A percentile compares a stretch with the other conserved stretches of the same genome.
These are phyloP conservation scores for Picus viridis DNA, from an alignment of 2,797 vertebrate species.

Conservation along the genomic window DNA sequence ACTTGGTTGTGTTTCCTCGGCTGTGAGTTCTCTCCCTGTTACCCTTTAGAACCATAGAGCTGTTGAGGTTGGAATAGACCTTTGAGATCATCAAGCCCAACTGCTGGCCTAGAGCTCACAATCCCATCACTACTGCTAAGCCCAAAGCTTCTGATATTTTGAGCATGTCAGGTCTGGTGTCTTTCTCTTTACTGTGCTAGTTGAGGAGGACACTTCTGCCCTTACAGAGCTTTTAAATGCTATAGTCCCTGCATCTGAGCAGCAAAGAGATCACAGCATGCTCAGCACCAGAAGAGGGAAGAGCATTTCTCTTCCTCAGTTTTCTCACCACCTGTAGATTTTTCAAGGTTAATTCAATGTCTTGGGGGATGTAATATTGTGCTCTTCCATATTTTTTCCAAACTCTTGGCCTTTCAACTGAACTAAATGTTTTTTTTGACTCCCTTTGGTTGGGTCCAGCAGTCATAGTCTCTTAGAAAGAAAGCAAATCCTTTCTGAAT, in stretches of 20 bases:
- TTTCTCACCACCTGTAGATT: not conserved
- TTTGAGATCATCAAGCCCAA: too few species aligned
- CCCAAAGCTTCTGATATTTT: not conserved
- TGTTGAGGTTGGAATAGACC: too few species aligned
- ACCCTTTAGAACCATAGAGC: not conserved
- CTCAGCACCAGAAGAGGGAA: not conserved
- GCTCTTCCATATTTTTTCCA: not conserved
- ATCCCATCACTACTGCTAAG: too few species aligned
- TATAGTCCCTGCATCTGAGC: too few species aligned
- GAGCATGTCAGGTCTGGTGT: not conserved
- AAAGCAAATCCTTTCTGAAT: not conserved
- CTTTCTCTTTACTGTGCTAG: not conserved
- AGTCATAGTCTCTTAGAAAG: not conserved
- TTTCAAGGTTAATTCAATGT: not conserved
- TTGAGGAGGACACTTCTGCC: not conserved
- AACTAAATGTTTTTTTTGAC: not conserved
- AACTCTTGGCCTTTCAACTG: not conserved
- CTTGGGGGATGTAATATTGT: accelerated
- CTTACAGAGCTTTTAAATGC: not conserved
- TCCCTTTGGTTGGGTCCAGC: not conserved
- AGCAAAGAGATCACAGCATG: not conserved
- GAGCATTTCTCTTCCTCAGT: not conserved
- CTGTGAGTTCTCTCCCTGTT: not conserved
- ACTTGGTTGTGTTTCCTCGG: not conserved
- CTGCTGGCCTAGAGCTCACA: too few species aligned